Evolutionary conservation across 2,113 vertebrate genomes (phyloP), one percentile per base, ranked within the genome.

Genomic region (Ameiurus melas): DNA sequence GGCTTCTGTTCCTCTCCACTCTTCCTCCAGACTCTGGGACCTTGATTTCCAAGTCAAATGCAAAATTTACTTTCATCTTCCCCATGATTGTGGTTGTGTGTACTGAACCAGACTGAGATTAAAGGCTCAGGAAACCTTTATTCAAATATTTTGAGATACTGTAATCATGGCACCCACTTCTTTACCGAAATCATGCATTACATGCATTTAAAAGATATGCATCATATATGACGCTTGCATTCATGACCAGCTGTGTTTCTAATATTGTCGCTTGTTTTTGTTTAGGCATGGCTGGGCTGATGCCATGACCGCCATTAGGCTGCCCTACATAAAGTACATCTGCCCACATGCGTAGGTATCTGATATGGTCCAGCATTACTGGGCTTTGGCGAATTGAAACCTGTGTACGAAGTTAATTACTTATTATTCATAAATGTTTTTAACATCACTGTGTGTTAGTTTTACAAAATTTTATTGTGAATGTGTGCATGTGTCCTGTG

Each of bases 291-390:
- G 97, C 92, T 99, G 98, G 98, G 98, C 97, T 68, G 97, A 99
- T 0, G 92, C 96, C 79, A 92, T 99, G 92, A 96, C 95, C 62
- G 93, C 94, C 92, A 98, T 99, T 93, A 96, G 95, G 93, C 96
- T 98, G 87, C 97, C 98, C 91, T 96, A 99, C 0, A 95, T 99
- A 94, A 99, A 99, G 88, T 98, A 98, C 89, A 99, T 99, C 92
- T 99, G 97, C 91, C 98, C 98, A 90, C 97, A 99, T 4, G 98
- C 98, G 98, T 99, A 92, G 97, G 98, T 98, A 70, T 78, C 90
- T 86, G 73, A 16, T 66, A 36, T 39, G 10, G 27, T 68, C 22
- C 51, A 19, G 68, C 33, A 68, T 70, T 71, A 36, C n/a, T 85
- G 12, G 30, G n/a, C 60, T n/a, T 43, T 51, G 64, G 25, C 57